Conservation (phyloP, 2,888 invertebrate genomes). For the Podabrus alpinus region DNA sequence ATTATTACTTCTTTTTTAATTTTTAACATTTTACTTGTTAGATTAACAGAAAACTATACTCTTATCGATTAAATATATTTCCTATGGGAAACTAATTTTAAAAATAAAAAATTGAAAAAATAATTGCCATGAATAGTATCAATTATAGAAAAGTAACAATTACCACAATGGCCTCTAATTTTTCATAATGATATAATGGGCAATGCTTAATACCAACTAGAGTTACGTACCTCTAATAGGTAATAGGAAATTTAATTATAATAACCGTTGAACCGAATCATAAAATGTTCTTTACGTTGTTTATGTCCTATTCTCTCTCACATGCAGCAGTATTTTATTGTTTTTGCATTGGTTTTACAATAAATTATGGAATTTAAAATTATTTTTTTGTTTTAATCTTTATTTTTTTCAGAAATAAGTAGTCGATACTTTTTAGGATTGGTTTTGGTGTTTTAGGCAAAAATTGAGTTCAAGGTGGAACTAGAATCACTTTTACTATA, state of each 20-base stretch:
- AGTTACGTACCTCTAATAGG: slow-evolving; percentile 2
- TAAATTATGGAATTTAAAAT: too few species aligned
- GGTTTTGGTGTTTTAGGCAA: too few species aligned
- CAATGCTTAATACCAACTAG: slow-evolving; percentile 11
- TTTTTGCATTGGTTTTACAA: too few species aligned
- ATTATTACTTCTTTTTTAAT: not conserved
- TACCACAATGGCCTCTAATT: slow-evolving; percentile 17
- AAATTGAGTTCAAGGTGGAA: too few species aligned
- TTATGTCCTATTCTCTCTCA: not conserved
- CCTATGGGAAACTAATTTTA: not conserved
- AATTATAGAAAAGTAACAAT: slow-evolving; percentile 13
- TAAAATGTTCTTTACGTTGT: not conserved
- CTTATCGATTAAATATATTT: not conserved
- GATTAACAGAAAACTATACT: not conserved
- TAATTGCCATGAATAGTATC: not conserved
- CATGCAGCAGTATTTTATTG: not conserved
- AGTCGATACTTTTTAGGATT: too few species aligned
- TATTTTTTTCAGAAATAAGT: too few species aligned
- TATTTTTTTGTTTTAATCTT: too few species aligned
- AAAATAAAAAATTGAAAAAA: not conserved
- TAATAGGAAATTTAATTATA: not conserved
- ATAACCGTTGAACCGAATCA: not conserved
- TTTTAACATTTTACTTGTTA: not conserved
- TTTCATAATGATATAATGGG: slow-evolving; percentile 12
- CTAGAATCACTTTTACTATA: too few species aligned